phyloP scores from a whole-genome alignment of 2,888 invertebrate species.

The Cantharis rustica region DNA sequence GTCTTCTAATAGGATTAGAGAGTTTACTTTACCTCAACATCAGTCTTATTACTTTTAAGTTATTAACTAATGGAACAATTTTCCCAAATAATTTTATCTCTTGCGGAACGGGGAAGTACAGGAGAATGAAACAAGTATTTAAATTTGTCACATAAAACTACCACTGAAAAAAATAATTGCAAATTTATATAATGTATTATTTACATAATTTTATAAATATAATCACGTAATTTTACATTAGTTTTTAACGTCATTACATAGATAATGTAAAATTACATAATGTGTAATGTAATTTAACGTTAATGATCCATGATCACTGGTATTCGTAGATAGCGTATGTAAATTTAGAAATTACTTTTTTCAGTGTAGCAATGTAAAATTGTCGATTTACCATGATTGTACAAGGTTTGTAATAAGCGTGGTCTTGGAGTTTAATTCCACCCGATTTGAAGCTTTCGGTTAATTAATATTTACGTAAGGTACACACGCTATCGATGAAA shows the following conservation, averaged over 20 bases:
- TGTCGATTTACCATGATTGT: not conserved
- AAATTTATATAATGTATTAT: too few relatives aligned
- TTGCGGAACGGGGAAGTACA: not conserved
- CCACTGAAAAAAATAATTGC: too few relatives aligned
- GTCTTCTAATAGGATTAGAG: constrained; percentile 20
- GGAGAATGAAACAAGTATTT: not conserved
- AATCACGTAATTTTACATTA: too few relatives aligned
- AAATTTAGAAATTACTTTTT: too few relatives aligned
- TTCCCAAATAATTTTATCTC: not conserved
- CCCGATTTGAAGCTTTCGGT: not conserved
- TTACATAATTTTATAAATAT: too few relatives aligned
- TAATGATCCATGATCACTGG: too few relatives aligned
- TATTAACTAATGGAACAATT: not conserved
- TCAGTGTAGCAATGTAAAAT: not conserved
- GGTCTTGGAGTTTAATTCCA: not conserved
- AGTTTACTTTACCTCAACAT: not conserved
- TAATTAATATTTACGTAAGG: not conserved
- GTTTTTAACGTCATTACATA: too few relatives aligned
- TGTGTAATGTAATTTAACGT: too few relatives aligned
- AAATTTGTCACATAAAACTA: not conserved
- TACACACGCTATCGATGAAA: not conserved
- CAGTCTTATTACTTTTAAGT: not conserved
- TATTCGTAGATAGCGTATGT: too few relatives aligned
- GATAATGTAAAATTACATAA: too few relatives aligned
- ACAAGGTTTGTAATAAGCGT: not conserved